phyloP scores from a whole-genome alignment of 2,888 invertebrate genomes.

The Aphelenchoides bicaudatus region DNA sequence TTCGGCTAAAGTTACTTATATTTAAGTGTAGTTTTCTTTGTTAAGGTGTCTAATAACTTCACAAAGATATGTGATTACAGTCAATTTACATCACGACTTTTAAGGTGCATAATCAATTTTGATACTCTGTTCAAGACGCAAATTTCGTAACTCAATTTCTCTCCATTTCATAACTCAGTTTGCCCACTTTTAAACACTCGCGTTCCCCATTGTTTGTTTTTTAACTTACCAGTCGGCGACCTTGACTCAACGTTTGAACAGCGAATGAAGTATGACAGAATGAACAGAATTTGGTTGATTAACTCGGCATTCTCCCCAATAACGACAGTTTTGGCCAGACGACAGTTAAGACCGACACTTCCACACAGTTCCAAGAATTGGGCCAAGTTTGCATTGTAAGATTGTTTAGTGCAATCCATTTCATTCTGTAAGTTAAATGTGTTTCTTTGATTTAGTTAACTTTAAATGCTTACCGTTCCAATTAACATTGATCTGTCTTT shows the following conservation, averaged over 20 bases:
- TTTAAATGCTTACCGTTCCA: conserved; percentile 34
- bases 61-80: no score
- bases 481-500: conserved; percentile 33
- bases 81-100: no score
- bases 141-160: no score
- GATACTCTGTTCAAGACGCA: no score
- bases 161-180: no score
- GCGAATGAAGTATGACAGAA: conserved; percentile 81
- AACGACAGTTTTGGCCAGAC: conserved; percentile 75
- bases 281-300: conserved; percentile 73
- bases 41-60: no score
- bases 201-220: no score
- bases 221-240: conserved; percentile 12
- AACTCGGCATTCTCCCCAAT: conserved; percentile 69
- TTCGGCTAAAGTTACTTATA: no score
- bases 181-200: no score
- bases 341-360: conserved; percentile 76
- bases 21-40: no score
- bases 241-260: conserved; percentile 63
- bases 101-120: no score
- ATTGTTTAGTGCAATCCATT: conserved; percentile 58
- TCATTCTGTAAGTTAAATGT: conserved; percentile 26
- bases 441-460: conserved; percentile 1
- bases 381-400: conserved; percentile 85
- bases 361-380: conserved; percentile 69